Evolutionary conservation across 2,888 invertebrate species (phyloP).

Genomic region (Seira ritae): DNA sequence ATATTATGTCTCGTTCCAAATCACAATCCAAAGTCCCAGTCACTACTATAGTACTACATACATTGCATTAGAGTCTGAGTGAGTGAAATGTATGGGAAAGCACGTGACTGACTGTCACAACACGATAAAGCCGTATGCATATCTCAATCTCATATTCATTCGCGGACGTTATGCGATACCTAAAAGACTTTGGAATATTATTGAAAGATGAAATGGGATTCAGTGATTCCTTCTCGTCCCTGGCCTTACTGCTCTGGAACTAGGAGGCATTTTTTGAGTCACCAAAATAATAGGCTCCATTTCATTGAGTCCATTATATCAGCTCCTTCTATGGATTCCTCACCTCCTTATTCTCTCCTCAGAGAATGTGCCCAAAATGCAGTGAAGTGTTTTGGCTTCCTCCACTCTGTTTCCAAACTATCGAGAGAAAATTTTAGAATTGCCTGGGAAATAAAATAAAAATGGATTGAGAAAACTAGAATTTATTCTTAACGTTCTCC

Average conservation of each 20-base stretch:
- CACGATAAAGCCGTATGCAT: constrained; percentile 13
- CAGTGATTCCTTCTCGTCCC: not conserved
- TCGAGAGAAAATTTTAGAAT: not conserved
- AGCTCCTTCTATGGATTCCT: not conserved
- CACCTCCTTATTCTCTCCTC: constrained; percentile 2
- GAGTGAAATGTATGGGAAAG: constrained; percentile 8
- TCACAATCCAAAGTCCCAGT: no score
- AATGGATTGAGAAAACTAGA: not conserved
- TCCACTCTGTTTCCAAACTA: not conserved
- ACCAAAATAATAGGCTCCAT: constrained; percentile 30
- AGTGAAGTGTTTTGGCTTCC: constrained; percentile 1
- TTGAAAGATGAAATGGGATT: not conserved
- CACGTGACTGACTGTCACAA: constrained; percentile 61
- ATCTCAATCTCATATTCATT: not conserved
- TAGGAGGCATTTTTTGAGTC: not conserved
- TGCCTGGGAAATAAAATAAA: not conserved
- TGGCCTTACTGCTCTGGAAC: not conserved
- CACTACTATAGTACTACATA: no score
- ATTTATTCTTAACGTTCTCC: not conserved
- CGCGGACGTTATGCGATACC: not conserved
- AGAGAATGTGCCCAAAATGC: not conserved
- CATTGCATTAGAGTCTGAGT: not conserved
- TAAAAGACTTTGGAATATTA: not conserved
- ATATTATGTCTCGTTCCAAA: not conserved
- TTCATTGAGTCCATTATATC: constrained; percentile 17